Base-by-base conservation (phyloP, 2,797 vertebrate genomes). In the Enteromius afrohamiltoni region DNA sequence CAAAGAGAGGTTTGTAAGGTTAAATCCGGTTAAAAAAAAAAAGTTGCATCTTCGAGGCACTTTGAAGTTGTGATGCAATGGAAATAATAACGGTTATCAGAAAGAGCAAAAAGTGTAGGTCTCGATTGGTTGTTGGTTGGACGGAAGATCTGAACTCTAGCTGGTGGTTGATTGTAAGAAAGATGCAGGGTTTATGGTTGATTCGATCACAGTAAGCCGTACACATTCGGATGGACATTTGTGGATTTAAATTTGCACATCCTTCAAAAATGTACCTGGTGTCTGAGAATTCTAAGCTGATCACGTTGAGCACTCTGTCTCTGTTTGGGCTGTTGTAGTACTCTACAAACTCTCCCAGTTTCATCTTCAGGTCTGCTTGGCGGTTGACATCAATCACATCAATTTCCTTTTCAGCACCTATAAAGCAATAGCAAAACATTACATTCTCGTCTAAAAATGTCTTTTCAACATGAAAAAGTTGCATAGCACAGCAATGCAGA, bases 251-350 rank as follows among this genome's bases (percentile, higher is more conserved):
- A 75, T 23, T 5, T 2, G 13, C 13, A 23, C 31, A 40, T 75
- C 31, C 31, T 11, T 67, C 42, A 45, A 67, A 75, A 58, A 55
- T 4, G 10, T 92, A 97, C 97, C 96, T 97, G 51, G 97, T 98
- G 91, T 98, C 97, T 26, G 97, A 99, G 90, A 98, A 99, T 92
- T 99, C 97, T 86, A 99, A 90, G 89, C 97, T 97, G 92, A 97
- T 98, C 70, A 98, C 96, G 86, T 97, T 99, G 45, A 99, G 96
- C 14, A 97, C 95, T 90, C 93, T 89, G 81, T 99, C 97, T 85
- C 96, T 94, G 85, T 96, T 97, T 26, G 95, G 93, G 11, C 96
- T 96, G 87, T 96, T 97, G 89, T 98, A 96, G 82, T 97, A 98
- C 74, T 96, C 93, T 64, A 95, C 96, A 91, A 99, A 99, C 68